Conservation (phyloP, 2,888 invertebrate genomes). For the Oxystoma pomonae region DNA sequence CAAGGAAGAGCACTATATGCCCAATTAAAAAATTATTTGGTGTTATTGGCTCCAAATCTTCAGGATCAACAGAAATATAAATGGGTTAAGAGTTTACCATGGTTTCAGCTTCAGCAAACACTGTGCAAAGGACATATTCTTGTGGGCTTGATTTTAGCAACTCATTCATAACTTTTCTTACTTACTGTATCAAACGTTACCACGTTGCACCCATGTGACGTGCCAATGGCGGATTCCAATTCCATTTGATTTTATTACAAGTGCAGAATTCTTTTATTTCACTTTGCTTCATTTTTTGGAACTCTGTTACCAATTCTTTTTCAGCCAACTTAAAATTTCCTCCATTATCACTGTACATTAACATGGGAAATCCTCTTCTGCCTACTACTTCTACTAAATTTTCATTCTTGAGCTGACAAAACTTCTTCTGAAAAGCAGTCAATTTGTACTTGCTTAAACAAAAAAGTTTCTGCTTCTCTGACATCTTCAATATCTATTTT, state of each 20-base stretch:
- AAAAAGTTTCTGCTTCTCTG: not conserved
- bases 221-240: not conserved
- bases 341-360: constrained; percentile 14
- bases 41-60: constrained; percentile 4
- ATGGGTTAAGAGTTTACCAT: not conserved
- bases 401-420: not conserved
- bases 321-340: constrained; percentile 10
- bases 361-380: constrained; percentile 1
- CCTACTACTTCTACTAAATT: not conserved
- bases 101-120: not conserved
- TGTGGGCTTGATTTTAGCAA: not conserved
- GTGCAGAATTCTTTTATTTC: not conserved
- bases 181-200: not conserved
- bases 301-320: not conserved
- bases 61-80: constrained; percentile 4
- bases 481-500: not conserved
- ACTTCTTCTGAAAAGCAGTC: not conserved
- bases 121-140: not conserved
- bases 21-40: constrained; percentile 6
- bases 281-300: not conserved
- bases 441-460: not conserved
- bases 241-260: not conserved
- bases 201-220: not conserved
- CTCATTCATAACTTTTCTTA: not conserved
- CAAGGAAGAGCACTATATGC: not conserved